Conservation (phyloP, 1,140 invertebrate genomes). For the Euura saliciscinereae region DNA sequence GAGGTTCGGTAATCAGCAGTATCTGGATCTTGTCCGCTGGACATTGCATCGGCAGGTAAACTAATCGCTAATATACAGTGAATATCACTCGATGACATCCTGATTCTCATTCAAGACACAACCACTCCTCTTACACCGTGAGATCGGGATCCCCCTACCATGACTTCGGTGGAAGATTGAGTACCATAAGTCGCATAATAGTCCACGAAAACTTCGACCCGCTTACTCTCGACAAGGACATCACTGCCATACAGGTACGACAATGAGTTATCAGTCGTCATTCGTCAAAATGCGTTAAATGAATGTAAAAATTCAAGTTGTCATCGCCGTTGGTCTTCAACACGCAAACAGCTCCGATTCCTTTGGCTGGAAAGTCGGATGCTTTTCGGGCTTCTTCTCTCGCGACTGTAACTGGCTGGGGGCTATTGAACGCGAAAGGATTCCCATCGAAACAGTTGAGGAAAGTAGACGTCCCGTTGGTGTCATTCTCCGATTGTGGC, state of each 20-base stretch:
- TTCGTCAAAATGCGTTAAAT: too few relatives aligned
- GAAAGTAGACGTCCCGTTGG: constrained; percentile 54
- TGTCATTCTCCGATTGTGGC: constrained; percentile 43
- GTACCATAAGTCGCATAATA: constrained; percentile 26
- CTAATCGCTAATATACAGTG: not conserved
- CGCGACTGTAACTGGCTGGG: constrained; percentile 65
- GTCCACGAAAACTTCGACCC: constrained; percentile 38
- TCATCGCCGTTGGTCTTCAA: constrained; percentile 32
- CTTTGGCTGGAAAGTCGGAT: constrained; percentile 33
- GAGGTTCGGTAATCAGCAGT: constrained; percentile 57
- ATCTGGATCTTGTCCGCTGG: constrained; percentile 61
- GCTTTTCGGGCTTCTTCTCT: constrained; percentile 38
- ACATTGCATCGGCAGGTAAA: constrained; percentile 58
- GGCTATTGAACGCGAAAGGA: constrained; percentile 50
- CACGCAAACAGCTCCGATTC: constrained; percentile 34
- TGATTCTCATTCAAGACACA: not conserved
- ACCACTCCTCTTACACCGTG: constrained; percentile 12
- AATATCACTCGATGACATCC: not conserved
- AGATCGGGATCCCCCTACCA: constrained; percentile 35
- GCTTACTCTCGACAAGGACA: constrained; percentile 36
- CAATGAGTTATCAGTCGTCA: too few relatives aligned
- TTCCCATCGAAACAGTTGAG: constrained; percentile 54
- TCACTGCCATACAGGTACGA: constrained; percentile 39
- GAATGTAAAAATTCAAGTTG: constrained; percentile 28
- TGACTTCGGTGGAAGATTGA: constrained; percentile 27